Evolutionary conservation across 2,113 vertebrate genomes (phyloP).

Genomic region (Oenanthe oenanthe): DNA sequence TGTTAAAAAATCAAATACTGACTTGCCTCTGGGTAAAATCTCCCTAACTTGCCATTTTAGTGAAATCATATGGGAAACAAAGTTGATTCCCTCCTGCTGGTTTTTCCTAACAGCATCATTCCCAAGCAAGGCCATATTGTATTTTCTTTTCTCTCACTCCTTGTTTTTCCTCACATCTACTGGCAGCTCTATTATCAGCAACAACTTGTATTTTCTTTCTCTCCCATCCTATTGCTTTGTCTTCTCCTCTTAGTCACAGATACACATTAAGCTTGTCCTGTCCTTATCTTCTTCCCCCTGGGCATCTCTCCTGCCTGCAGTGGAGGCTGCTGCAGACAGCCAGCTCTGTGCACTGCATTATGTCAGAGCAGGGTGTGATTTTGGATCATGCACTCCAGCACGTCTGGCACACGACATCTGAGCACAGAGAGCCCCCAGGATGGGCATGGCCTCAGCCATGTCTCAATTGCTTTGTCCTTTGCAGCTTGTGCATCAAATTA

Average conservation of each 20-base stretch:
- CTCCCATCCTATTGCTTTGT: neutral
- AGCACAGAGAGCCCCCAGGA: neutral
- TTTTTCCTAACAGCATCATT: neutral
- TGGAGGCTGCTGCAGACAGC: neutral
- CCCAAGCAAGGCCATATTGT: neutral
- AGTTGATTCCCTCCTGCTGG: neutral
- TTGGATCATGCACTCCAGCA: neutral
- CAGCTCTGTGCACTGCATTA: neutral
- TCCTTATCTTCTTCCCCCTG: slow-evolving; percentile 4
- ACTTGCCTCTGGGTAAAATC: neutral
- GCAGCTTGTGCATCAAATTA: slow-evolving; percentile 1
- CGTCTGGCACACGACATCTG: neutral
- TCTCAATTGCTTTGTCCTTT: neutral
- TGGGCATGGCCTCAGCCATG: neutral
- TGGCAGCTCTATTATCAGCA: neutral
- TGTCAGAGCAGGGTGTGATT: neutral
- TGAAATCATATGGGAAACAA: neutral
- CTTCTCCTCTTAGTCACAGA: neutral
- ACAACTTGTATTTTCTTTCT: neutral
- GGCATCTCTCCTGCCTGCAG: neutral
- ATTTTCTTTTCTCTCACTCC: neutral
- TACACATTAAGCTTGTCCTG: neutral
- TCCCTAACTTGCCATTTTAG: neutral
- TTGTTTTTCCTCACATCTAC: neutral
- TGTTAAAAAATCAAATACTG: neutral